These are phyloP conservation scores for Podarcis raffonei DNA, from an alignment of 2,113 vertebrate species.

Conservation along the genomic window DNA sequence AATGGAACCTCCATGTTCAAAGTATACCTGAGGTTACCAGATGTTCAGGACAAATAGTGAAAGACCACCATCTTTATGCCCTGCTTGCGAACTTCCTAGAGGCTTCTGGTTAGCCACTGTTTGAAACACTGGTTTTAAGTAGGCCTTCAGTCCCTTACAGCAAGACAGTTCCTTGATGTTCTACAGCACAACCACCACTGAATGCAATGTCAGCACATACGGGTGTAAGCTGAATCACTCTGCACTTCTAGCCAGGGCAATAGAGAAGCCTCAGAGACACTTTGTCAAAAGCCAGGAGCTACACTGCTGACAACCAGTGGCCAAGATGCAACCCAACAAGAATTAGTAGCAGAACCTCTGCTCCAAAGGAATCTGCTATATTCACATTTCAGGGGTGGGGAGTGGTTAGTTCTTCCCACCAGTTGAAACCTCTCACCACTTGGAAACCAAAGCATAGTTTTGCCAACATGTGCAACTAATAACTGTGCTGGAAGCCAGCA, in stretches of 20 bases:
- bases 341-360: constrained; percentile 6
- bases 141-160: background rate
- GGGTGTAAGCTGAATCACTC: background rate
- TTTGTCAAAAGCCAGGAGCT: background rate
- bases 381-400: background rate
- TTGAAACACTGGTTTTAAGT: background rate
- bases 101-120: background rate
- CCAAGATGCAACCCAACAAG: background rate
- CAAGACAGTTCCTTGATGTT: background rate
- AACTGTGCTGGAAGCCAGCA: background rate
- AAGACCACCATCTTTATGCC: background rate
- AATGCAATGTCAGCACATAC: background rate
- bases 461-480: background rate
- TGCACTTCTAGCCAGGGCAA: background rate
- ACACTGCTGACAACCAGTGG: too few relatives aligned
- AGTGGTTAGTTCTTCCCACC: background rate
- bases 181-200: background rate
- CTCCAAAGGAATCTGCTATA: background rate
- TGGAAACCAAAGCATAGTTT: background rate
- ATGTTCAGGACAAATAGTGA: background rate
- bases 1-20: background rate
- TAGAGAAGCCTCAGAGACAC: background rate
- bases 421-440: background rate
- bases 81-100: background rate
- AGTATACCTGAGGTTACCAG: background rate